Evolutionary conservation across 2,113 vertebrate species (phyloP), one percentile per base, ranked within the genome.

Genomic region (Elephas maximus): DNA sequence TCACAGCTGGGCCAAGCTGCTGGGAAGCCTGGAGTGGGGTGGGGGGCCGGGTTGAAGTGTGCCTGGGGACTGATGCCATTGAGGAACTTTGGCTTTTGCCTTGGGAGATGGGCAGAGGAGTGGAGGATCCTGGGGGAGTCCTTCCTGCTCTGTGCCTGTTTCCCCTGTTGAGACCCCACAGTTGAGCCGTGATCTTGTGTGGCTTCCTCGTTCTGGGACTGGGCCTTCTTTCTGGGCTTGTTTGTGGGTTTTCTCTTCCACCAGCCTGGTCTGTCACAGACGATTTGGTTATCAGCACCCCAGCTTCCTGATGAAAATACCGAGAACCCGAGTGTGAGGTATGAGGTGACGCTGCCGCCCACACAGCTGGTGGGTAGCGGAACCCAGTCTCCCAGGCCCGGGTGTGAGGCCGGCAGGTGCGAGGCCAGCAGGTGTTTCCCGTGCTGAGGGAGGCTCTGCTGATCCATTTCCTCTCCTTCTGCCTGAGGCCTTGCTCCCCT

Each of bases 41-140:
- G 8, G 23, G 24, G 8, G 7, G 8, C 63, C 20, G 44, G 21
- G 9, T 57, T 6, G 45, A 77, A 2, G n/a, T 41, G 63, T 14
- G 5, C 24, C 44, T 69, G 18, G 69, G 81, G 30, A 74, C 65
- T 83, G 28, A 2, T 0, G 0, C 17, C 74, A 0, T 0, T 44
- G 88, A 26, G 51, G 33, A 45, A 2, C 26, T 37, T 20, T 2
- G 15, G 74, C 78, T 79, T 73, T 21, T 37, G 37, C 8, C 51
- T 3, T 9, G 2, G 76, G 63, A 51, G 84, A 48, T 18, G 12
- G 41, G 5, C 5, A 30, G n/a, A 17, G n/a, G 8, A 41, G 24
- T 8, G 8, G 41, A 8, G 17, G 20, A 24, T 17, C 2, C 20
- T 18, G 12, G 12, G 28, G 30, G 21, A 23, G 33, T 26, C 60